Percentiles rank a stretch among this genome's conserved stretches.
These are phyloP conservation scores for Odontocolon sp. DNA, from an alignment of 2,888 invertebrate species.

Conservation along the genomic window DNA sequence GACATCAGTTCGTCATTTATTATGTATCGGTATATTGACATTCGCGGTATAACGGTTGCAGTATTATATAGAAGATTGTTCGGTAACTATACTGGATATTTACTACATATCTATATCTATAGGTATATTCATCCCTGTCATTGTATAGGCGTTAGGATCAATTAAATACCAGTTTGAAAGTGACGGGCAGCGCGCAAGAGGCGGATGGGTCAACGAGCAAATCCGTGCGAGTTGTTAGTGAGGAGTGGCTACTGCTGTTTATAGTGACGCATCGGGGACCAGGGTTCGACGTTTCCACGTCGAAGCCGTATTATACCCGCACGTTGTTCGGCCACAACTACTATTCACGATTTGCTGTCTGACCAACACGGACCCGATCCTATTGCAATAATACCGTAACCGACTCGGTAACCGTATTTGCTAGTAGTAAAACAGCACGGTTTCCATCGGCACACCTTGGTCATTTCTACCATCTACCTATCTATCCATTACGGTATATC, in stretches of 20 bases:
- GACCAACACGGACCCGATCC: too few species aligned
- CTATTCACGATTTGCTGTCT: too few species aligned
- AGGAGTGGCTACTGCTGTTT: background rate
- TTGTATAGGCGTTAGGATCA: constrained; percentile 22
- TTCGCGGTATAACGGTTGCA: background rate
- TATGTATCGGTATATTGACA: background rate
- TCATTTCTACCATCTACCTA: too few species aligned
- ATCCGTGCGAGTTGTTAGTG: background rate
- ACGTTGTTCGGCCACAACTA: too few species aligned
- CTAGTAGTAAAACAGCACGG: too few species aligned
- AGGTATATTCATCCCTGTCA: background rate
- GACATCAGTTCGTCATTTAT: constrained; percentile 14
- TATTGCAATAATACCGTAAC: too few species aligned
- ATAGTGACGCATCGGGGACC: background rate
- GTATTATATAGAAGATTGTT: constrained; percentile 4
- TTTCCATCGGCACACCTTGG: too few species aligned
- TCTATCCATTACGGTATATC: too few species aligned
- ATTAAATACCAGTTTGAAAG: constrained; percentile 23
- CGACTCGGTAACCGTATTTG: too few species aligned
- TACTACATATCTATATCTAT: background rate
- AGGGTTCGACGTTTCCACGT: background rate
- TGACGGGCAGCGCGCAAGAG: background rate
- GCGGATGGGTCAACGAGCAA: background rate
- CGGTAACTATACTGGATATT: background rate
- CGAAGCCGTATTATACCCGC: too few species aligned